Conservation (phyloP, 2,888 invertebrate species). For the Prosapia bicincta region DNA sequence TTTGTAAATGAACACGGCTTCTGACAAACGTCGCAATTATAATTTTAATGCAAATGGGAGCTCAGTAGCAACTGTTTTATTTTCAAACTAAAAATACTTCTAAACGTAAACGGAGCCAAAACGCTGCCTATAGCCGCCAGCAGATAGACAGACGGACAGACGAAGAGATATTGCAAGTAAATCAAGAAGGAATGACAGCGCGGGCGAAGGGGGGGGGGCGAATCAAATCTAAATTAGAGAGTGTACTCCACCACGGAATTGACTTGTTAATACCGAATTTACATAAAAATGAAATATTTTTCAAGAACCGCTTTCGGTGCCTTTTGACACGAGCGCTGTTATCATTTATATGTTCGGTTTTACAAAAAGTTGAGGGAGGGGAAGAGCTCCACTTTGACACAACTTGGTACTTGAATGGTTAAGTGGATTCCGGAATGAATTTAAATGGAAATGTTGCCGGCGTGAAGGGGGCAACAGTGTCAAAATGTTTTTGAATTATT, state of each 20-base stretch:
- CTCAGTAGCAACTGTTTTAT: too few relatives aligned
- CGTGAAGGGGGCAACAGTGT: background rate
- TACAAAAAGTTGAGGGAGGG: background rate
- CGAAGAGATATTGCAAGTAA: background rate
- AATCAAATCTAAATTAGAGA: constrained; percentile 21
- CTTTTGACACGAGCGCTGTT: constrained; percentile 19
- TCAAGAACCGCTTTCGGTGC: constrained; percentile 20
- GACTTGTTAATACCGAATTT: constrained; percentile 28
- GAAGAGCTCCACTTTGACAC: background rate
- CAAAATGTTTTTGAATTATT: background rate
- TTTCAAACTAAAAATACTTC: too few relatives aligned
- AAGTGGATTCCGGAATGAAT: constrained; percentile 21
- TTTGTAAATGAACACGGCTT: too few relatives aligned
- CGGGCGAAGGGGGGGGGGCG: constrained; percentile 3
- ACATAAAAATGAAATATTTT: constrained; percentile 29
- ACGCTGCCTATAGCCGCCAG: too few relatives aligned
- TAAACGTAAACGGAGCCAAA: too few relatives aligned
- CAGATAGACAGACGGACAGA: background rate
- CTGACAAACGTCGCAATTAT: too few relatives aligned
- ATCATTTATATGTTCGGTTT: constrained; percentile 16
- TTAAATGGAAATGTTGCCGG: constrained; percentile 23
- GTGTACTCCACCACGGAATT: constrained; percentile 20
- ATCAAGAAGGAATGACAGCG: background rate
- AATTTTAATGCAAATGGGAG: too few relatives aligned
- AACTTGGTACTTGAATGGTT: background rate